These are phyloP conservation scores for Ichneumon xanthorius DNA, from an alignment of 2,888 invertebrate genomes.

Conservation along the genomic window DNA sequence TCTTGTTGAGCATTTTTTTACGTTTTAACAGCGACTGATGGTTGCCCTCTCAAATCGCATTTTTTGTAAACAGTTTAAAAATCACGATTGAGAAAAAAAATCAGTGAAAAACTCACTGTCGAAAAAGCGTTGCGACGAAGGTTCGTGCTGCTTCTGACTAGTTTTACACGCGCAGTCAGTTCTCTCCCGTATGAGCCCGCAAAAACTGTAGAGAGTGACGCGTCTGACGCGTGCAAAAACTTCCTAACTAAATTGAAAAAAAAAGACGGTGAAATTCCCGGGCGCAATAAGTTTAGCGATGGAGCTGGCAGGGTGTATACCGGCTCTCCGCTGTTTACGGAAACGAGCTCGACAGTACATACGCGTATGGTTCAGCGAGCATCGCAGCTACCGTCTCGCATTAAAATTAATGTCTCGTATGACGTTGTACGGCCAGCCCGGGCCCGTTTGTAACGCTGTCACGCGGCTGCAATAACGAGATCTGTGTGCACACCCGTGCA, in stretches of 20 bases:
- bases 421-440: constrained; percentile 69
- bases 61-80: not conserved
- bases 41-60: not conserved
- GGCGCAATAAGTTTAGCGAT: constrained; percentile 76
- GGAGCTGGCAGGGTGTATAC: constrained; percentile 33
- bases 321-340: constrained; percentile 75
- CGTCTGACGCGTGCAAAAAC: constrained; percentile 73
- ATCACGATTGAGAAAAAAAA: not conserved
- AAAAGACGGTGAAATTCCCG: constrained; percentile 77
- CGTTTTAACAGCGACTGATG: not conserved
- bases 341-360: constrained; percentile 69
- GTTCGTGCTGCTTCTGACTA: constrained; percentile 39
- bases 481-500: not conserved
- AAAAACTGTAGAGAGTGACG: constrained; percentile 66
- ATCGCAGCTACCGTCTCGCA: constrained; percentile 66
- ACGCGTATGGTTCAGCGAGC: constrained; percentile 40
- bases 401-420: constrained; percentile 78
- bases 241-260: constrained; percentile 82
- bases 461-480: constrained; percentile 42
- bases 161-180: constrained; percentile 66
- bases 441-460: constrained; percentile 52
- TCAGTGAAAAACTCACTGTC: not conserved
- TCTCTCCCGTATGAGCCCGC: constrained; percentile 68
- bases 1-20: not conserved
- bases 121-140: constrained; percentile 25